phyloP scores from a whole-genome alignment of 2,113 vertebrate genomes.

The Notarius quadriscutis region DNA sequence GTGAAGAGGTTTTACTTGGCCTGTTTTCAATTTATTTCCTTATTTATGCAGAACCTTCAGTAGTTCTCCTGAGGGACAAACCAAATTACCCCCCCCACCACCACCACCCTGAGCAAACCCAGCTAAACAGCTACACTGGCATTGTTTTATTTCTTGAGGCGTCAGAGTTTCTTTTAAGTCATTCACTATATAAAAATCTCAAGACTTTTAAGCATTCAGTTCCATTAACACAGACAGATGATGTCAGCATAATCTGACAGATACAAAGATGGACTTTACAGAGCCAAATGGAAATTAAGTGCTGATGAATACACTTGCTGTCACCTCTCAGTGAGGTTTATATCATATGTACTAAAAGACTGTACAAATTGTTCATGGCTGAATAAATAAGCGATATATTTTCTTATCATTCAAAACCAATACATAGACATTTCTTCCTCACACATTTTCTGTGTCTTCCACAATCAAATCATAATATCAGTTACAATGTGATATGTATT shows the following conservation, averaged over 20 bases:
- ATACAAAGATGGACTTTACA: not conserved
- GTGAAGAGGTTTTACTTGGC: no score
- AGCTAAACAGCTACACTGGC: not conserved
- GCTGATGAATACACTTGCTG: not conserved
- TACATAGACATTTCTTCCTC: not conserved
- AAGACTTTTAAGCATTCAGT: not conserved
- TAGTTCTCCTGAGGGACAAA: not conserved
- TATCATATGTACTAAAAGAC: not conserved
- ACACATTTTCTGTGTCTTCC: not conserved
- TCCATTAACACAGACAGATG: not conserved
- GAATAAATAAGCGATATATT: not conserved
- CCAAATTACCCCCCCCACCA: not conserved
- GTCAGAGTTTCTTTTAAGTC: not conserved
- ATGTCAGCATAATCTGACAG: not conserved
- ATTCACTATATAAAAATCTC: not conserved
- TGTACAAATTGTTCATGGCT: not conserved
- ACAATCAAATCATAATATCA: not conserved
- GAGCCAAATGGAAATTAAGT: not conserved
- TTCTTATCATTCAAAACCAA: not conserved
- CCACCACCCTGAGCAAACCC: not conserved
- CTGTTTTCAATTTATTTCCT: no score
- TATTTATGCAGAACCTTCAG: no score
- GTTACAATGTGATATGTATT: not conserved
- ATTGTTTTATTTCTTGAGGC: not conserved
- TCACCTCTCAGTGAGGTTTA: not conserved